Evolutionary conservation across 2,113 vertebrate genomes (phyloP).

Genomic region (chimpanzee (Pan troglodytes)): NHGRI_mPanTro3-v2.1_pri NC_072403.2:142522501-142523000

Average conservation of each 20-base stretch:
- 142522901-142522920: not conserved
- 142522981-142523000: slow-evolving; percentile 26
- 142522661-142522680: not conserved
- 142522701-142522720: not conserved
- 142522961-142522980: not conserved
- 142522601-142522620: slow-evolving; percentile 14
- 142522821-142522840: slow-evolving; percentile 19
- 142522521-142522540: not conserved
- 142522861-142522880: not conserved
- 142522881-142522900: slow-evolving; percentile 15
- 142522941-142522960: not conserved
- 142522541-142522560: slow-evolving; percentile 22
- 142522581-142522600: slow-evolving; percentile 44
- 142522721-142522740: slow-evolving; percentile 55
- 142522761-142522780: slow-evolving; percentile 52
- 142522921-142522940: not conserved
- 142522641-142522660: slow-evolving; percentile 31
- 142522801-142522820: slow-evolving; percentile 62
- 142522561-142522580: not conserved
- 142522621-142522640: not conserved
- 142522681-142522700: not conserved
- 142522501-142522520: not conserved
- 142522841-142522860: slow-evolving; percentile 20
- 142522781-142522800: slow-evolving; percentile 31
- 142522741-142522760: slow-evolving; percentile 37